Percentiles rank a stretch among this genome's conserved stretches.
phyloP scores from a whole-genome alignment of 2,888 invertebrate genomes.

The Pedicia rivosa region DNA sequence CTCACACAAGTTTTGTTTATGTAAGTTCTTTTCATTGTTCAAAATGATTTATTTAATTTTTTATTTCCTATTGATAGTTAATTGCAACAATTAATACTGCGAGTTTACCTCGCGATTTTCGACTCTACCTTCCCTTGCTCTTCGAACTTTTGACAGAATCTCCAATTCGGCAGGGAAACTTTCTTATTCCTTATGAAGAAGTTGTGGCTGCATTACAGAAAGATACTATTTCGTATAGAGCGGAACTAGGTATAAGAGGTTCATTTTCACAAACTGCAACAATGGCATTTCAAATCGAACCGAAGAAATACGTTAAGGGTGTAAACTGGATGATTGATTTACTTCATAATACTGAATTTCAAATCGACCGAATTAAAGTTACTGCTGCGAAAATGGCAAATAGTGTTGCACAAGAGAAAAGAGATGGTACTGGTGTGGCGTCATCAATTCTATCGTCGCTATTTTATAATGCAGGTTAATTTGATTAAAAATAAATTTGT shows the following conservation, averaged over 20 bases:
- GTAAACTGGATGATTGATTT: slow-evolving; percentile 65
- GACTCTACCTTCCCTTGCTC: slow-evolving; percentile 59
- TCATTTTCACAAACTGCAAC: slow-evolving; percentile 49
- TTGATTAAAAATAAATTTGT: too few relatives aligned
- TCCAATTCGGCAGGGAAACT: slow-evolving; percentile 37
- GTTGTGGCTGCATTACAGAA: slow-evolving; percentile 64
- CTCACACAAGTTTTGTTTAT: slow-evolving; percentile 71
- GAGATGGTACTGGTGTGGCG: slow-evolving; percentile 54
- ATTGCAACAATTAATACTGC: slow-evolving; percentile 55
- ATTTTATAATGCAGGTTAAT: too few relatives aligned
- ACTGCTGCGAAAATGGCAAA: slow-evolving; percentile 69
- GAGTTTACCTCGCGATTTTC: slow-evolving; percentile 36
- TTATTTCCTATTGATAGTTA: slow-evolving; percentile 35
- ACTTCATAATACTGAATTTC: slow-evolving; percentile 52
- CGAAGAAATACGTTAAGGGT: slow-evolving; percentile 56
- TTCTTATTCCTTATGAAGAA: slow-evolving; percentile 37
- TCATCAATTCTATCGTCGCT: slow-evolving; percentile 42
- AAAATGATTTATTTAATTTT: slow-evolving; percentile 13
- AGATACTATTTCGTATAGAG: slow-evolving; percentile 48
- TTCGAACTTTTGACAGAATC: slow-evolving; percentile 62
- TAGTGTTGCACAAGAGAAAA: slow-evolving; percentile 58
- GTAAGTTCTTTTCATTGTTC: slow-evolving; percentile 36
- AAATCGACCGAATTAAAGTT: slow-evolving; percentile 55
- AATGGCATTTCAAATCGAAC: slow-evolving; percentile 54
- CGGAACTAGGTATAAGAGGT: slow-evolving; percentile 52